phyloP scores from a whole-genome alignment of 1,140 invertebrate genomes.

The Drosophila gunungcola region DNA sequence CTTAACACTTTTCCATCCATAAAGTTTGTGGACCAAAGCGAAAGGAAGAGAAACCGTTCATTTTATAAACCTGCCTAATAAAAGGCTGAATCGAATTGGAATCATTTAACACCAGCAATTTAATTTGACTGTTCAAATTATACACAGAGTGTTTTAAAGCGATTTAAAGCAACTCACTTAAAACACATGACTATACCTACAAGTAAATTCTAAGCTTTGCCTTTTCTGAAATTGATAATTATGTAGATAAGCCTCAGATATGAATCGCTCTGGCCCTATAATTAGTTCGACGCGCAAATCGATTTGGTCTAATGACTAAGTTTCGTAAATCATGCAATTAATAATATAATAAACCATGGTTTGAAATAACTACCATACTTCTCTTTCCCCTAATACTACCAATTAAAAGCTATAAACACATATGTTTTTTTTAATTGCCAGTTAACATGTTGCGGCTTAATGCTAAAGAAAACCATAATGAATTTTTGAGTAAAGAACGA shows the following conservation, averaged over 20 bases:
- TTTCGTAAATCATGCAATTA: not conserved
- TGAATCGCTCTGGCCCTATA: not conserved
- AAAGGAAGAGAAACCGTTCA: not conserved
- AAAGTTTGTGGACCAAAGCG: slow-evolving; percentile 1
- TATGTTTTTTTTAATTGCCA: not conserved
- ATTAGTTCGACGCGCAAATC: not conserved
- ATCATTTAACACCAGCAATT: no score
- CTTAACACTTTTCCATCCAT: slow-evolving; percentile 21
- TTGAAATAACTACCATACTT: not conserved
- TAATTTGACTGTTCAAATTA: no score
- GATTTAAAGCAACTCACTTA: no score
- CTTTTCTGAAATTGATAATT: not conserved
- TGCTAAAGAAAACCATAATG: not conserved
- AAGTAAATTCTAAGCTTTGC: no score
- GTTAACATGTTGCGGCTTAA: not conserved
- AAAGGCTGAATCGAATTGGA: no score
- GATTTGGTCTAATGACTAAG: not conserved
- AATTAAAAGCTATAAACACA: not conserved
- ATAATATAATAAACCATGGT: not conserved
- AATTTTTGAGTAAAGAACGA: no score
- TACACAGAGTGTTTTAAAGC: no score
- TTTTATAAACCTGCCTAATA: not conserved
- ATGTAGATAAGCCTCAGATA: not conserved
- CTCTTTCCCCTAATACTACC: not conserved
- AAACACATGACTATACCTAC: no score